Conservation (phyloP, 1,140 invertebrate genomes). For the Listronotus bonariensis region DNA sequence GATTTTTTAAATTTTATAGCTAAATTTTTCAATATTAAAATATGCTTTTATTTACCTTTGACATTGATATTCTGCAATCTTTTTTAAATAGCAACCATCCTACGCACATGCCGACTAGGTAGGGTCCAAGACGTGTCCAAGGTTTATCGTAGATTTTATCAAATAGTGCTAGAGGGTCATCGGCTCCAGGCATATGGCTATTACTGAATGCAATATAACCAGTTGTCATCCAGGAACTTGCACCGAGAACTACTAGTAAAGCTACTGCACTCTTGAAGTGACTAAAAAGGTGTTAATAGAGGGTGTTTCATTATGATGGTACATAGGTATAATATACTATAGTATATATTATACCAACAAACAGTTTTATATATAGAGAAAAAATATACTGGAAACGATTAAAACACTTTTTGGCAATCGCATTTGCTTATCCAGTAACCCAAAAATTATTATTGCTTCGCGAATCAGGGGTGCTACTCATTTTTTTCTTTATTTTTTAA, state of each 20-base stretch:
- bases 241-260: slow-evolving; percentile 66
- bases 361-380: too few species aligned
- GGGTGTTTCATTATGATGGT: too few species aligned
- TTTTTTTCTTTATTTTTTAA: too few species aligned
- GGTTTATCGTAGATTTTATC: slow-evolving; percentile 89
- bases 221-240: slow-evolving; percentile 78
- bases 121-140: slow-evolving; percentile 81
- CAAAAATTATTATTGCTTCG: too few species aligned
- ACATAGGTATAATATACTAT: too few species aligned
- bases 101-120: slow-evolving; percentile 80
- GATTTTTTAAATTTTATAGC: too few species aligned
- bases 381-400: too few species aligned
- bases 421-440: too few species aligned
- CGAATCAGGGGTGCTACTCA: too few species aligned
- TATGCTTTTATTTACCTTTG: slow-evolving; percentile 60
- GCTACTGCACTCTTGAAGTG: slow-evolving; percentile 74
- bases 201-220: slow-evolving; percentile 78
- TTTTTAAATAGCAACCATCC: slow-evolving; percentile 83
- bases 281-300: slow-evolving; percentile 56
- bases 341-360: too few species aligned
- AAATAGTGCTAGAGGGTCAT: slow-evolving; percentile 81
- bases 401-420: too few species aligned
- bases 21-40: too few species aligned
- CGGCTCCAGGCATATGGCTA: slow-evolving; percentile 76
- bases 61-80: slow-evolving; percentile 77